phyloP scores from a whole-genome alignment of 2,797 vertebrate species.

The Myotis myotis region DNA sequence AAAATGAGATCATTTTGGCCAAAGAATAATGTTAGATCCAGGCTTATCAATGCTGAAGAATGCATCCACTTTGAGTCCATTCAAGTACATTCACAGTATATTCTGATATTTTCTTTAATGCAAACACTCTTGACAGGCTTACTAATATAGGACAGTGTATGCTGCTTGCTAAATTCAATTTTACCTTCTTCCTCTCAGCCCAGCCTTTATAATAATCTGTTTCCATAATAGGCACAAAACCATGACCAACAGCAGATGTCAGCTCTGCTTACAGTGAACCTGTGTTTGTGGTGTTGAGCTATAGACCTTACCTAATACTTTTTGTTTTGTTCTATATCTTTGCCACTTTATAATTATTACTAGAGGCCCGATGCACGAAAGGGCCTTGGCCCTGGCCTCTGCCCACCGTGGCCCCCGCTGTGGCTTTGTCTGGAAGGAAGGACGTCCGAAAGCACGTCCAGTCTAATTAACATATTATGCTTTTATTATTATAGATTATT shows the following conservation, averaged over 20 bases:
- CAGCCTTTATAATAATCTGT: constrained; percentile 8
- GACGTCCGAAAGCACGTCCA: too few relatives aligned
- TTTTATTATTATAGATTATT: background rate
- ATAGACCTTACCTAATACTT: background rate
- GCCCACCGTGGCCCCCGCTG: too few relatives aligned
- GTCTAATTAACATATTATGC: too few relatives aligned
- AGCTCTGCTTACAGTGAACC: background rate
- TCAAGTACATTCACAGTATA: background rate
- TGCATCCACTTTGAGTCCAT: background rate
- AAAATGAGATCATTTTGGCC: constrained; percentile 2
- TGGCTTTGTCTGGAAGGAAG: too few relatives aligned
- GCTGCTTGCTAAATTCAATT: background rate
- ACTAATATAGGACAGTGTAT: background rate
- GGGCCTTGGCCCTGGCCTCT: too few relatives aligned
- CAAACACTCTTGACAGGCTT: background rate
- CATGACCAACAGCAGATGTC: background rate
- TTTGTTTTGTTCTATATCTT: background rate
- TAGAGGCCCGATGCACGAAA: too few relatives aligned
- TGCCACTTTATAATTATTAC: background rate
- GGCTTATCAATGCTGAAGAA: background rate
- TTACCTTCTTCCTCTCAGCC: background rate
- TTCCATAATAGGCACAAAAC: background rate
- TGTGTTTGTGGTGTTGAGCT: background rate
- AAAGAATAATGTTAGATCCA: constrained; percentile 28
- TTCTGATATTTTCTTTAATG: background rate